Conservation (phyloP, 2,888 invertebrate genomes). For the Platypus cylindrus region DNA sequence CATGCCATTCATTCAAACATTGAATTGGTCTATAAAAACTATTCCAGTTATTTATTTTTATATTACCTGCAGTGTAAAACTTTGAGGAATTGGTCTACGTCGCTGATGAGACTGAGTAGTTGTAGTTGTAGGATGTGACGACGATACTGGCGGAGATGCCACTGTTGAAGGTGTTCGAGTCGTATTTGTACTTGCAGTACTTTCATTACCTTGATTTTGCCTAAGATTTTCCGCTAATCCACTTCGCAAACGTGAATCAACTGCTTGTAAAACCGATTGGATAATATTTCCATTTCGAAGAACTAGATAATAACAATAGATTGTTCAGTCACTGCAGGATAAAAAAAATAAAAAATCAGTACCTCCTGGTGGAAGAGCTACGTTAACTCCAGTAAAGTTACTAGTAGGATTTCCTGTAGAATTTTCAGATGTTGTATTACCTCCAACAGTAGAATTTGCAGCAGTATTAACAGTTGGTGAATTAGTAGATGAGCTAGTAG, state of each 20-base stretch:
- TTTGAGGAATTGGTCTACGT: too few relatives aligned
- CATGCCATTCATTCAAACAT: too few relatives aligned
- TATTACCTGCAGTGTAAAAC: too few relatives aligned
- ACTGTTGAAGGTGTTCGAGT: conserved; percentile 17
- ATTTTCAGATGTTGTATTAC: neutral
- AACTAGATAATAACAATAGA: conserved; percentile 3
- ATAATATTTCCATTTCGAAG: conserved; percentile 36
- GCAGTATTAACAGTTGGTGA: conserved; percentile 14
- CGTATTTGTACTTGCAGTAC: too few relatives aligned
- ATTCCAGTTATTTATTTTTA: too few relatives aligned
- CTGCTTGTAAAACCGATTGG: conserved; percentile 43
- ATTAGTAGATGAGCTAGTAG: conserved; percentile 16
- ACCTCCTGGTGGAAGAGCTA: conserved; percentile 1
- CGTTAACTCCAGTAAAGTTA: conserved; percentile 3
- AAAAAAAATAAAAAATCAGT: conserved; percentile 2
- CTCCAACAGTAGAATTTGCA: conserved; percentile 2
- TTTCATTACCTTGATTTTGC: conserved; percentile 20
- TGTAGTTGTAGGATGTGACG: too few relatives aligned
- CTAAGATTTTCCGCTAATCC: conserved; percentile 29
- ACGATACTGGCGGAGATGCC: conserved; percentile 5
- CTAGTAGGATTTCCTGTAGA: conserved; percentile 5
- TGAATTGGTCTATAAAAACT: too few relatives aligned
- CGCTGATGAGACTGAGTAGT: too few relatives aligned
- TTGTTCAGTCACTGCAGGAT: neutral
- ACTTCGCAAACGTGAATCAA: conserved; percentile 18